Evolutionary conservation across 2,888 invertebrate species (phyloP).

Genomic region (Harpalus rubripes): DNA sequence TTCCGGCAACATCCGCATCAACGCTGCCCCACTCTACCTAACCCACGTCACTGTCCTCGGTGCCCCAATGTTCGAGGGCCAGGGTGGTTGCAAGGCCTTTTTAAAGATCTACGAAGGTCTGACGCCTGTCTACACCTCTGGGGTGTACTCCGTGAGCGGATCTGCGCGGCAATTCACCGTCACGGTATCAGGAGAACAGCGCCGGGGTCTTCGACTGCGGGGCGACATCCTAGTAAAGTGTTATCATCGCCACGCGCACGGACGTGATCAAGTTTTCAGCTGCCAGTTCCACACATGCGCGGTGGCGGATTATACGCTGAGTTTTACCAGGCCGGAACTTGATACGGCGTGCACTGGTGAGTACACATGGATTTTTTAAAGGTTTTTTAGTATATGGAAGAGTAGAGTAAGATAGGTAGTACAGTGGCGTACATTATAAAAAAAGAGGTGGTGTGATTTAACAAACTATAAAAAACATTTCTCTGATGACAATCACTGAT

Average conservation of each 20-base stretch:
- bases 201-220: conserved; percentile 85
- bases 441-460: no score
- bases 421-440: no score
- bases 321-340: conserved; percentile 91
- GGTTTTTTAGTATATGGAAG: no score
- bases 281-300: conserved; percentile 98
- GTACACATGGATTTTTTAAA: conserved; percentile 65
- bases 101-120: conserved; percentile 95
- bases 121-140: conserved; percentile 92
- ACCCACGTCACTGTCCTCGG: conserved; percentile 93
- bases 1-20: conserved; percentile 93
- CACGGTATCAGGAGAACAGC: conserved; percentile 83
- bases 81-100: conserved; percentile 86
- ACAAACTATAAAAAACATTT: no score
- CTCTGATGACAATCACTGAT: no score
- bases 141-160: conserved; percentile 85
- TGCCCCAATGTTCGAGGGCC: conserved; percentile 84
- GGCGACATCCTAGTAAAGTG: conserved; percentile 96
- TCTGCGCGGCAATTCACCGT: conserved; percentile 85
- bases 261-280: conserved; percentile 88
- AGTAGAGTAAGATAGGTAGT: no score
- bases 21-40: conserved; percentile 90
- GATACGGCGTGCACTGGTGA: conserved; percentile 91
- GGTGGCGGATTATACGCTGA: conserved; percentile 89
- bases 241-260: conserved; percentile 83